These are phyloP conservation scores for Drosophila parabipectinata DNA, from an alignment of 1,140 invertebrate species.

Conservation along the genomic window DNA sequence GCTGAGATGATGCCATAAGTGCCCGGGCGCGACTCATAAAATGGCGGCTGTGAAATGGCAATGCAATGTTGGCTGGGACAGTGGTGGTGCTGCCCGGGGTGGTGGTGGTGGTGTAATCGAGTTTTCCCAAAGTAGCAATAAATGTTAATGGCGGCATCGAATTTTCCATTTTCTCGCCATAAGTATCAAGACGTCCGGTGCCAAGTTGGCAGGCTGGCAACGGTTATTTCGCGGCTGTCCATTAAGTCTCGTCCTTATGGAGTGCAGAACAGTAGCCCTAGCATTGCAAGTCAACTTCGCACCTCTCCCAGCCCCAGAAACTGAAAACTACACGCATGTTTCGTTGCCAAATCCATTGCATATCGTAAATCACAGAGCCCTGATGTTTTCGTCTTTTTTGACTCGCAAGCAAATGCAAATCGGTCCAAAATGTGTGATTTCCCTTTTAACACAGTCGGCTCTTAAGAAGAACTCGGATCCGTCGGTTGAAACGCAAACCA, in stretches of 20 bases:
- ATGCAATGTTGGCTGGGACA: conserved; percentile 33
- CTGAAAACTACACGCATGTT: conserved; percentile 17
- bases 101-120: conserved; percentile 62
- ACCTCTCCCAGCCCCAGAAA: conserved; percentile 22
- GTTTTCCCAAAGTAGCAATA: conserved; percentile 80
- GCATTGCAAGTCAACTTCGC: conserved; percentile 22
- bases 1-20: conserved; percentile 72
- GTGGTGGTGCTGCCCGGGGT: not conserved
- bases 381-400: conserved; percentile 2
- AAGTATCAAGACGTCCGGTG: conserved; percentile 80
- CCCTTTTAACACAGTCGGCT: conserved; percentile 57
- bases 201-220: conserved; percentile 27
- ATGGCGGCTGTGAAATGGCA: conserved; percentile 60
- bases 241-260: conserved; percentile 29
- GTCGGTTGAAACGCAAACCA: not conserved
- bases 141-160: conserved; percentile 82
- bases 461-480: conserved; percentile 37
- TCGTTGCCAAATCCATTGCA: conserved; percentile 16
- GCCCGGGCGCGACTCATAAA: conserved; percentile 75
- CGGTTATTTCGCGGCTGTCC: conserved; percentile 45
- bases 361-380: conserved; percentile 55
- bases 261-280: conserved; percentile 46
- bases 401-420: conserved; percentile 78
- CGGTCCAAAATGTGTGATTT: conserved; percentile 75
- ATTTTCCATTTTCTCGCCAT: conserved; percentile 81